Evolutionary conservation across 2,797 vertebrate genomes (phyloP).

Genomic region (Sebastes kiyomatsui): DNA sequence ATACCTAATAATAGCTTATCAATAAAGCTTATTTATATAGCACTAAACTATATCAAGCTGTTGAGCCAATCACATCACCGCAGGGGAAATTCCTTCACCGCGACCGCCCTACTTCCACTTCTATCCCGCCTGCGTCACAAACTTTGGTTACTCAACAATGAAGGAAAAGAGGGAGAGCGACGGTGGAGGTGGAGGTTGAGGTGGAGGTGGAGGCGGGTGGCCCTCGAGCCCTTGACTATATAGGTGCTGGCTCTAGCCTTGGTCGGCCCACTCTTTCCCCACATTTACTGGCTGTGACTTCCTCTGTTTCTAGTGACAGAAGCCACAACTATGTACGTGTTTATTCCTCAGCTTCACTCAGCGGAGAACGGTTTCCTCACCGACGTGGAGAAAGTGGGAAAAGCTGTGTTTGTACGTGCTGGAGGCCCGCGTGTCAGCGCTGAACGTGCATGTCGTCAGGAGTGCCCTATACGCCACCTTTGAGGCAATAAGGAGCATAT

Average conservation of each 20-base stretch:
- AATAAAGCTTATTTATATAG: no score
- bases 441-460: neutral
- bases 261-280: constrained; percentile 21
- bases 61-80: no score
- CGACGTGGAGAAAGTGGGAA: constrained; percentile 26
- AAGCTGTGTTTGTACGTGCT: constrained; percentile 1
- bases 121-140: neutral
- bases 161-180: constrained; percentile 2
- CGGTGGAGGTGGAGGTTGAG: neutral
- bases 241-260: constrained; percentile 25
- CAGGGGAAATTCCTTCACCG: no score
- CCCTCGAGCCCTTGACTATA: constrained; percentile 1
- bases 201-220: neutral
- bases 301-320: constrained; percentile 65
- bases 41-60: no score
- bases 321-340: constrained; percentile 68
- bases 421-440: constrained; percentile 1
- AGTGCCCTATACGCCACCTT: neutral
- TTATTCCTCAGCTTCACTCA: constrained; percentile 56
- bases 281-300: constrained; percentile 68
- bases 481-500: neutral
- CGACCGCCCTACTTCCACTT: neutral
- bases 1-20: no score
- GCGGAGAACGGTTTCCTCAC: constrained; percentile 35
- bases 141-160: constrained; percentile 10